A percentile compares a stretch with the other conserved stretches of the same genome.
Conservation (phyloP, 2,888 invertebrate species). For the Lacanobia oleracea region DNA sequence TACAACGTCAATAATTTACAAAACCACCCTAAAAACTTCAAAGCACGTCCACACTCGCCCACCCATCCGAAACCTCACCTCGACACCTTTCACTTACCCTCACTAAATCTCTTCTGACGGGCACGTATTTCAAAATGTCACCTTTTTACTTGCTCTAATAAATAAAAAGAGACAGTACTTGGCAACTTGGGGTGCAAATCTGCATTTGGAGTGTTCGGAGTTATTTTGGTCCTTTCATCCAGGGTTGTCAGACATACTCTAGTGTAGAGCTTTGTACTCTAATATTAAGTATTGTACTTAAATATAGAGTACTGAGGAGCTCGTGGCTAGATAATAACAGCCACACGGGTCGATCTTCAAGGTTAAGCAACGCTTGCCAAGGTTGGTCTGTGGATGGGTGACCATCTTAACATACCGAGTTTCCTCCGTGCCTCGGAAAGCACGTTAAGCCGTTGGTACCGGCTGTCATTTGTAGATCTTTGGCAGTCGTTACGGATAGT, state of each 20-base stretch:
- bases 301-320: too few relatives aligned
- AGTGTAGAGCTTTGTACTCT: not conserved
- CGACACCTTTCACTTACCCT: constrained; percentile 51
- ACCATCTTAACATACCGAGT: too few relatives aligned
- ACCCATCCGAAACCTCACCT: constrained; percentile 52
- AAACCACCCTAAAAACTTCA: constrained; percentile 40
- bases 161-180: constrained; percentile 61
- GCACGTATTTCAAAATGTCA: constrained; percentile 62
- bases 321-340: too few relatives aligned
- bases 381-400: too few relatives aligned
- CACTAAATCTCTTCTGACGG: constrained; percentile 50
- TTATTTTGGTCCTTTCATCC: constrained; percentile 64
- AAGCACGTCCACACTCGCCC: constrained; percentile 29
- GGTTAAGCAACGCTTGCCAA: too few relatives aligned
- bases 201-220: constrained; percentile 51
- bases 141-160: constrained; percentile 56
- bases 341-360: too few relatives aligned
- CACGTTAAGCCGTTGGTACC: too few relatives aligned
- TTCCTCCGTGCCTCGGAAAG: too few relatives aligned
- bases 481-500: too few relatives aligned
- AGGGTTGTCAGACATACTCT: not conserved
- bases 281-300: too few relatives aligned
- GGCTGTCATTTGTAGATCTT: too few relatives aligned
- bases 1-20: constrained; percentile 11
- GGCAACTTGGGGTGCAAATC: constrained; percentile 31